Percentiles rank a stretch among this genome's conserved stretches.
phyloP scores from a whole-genome alignment of 2,888 invertebrate genomes.

The Linnaemya vulpina region DNA sequence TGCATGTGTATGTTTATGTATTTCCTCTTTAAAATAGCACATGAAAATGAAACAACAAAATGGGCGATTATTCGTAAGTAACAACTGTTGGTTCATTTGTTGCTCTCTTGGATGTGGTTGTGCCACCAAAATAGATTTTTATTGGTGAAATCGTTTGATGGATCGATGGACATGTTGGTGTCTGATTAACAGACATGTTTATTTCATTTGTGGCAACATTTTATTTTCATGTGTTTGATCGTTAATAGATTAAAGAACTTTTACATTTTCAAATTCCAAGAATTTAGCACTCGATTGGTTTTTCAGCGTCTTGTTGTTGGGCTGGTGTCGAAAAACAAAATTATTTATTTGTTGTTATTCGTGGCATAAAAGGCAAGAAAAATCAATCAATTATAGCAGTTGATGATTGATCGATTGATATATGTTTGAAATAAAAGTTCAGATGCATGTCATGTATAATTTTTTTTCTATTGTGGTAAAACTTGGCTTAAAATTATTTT shows the following conservation, averaged over 20 bases:
- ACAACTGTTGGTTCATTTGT: background rate
- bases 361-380: conserved; percentile 14
- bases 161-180: conserved; percentile 58
- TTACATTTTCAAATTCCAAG: conserved; percentile 57
- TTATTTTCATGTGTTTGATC: conserved; percentile 58
- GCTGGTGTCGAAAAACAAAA: conserved; percentile 24
- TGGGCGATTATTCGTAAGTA: no score
- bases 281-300: conserved; percentile 55
- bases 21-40: conserved; percentile 1
- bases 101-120: background rate
- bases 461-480: background rate
- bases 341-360: conserved; percentile 36
- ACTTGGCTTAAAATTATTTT: no score
- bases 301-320: background rate
- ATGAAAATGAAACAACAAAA: no score
- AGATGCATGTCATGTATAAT: conserved; percentile 43
- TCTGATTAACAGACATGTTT: conserved; percentile 63
- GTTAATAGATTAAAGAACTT: conserved; percentile 62
- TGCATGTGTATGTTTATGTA: background rate
- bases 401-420: conserved; percentile 51
- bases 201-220: conserved; percentile 58
- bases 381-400: background rate
- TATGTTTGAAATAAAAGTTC: conserved; percentile 44
- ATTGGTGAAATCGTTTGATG: conserved; percentile 69
- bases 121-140: conserved; percentile 48